phyloP scores from a whole-genome alignment of 2,888 invertebrate species.

The Pycnomerus fuliginosus region DNA sequence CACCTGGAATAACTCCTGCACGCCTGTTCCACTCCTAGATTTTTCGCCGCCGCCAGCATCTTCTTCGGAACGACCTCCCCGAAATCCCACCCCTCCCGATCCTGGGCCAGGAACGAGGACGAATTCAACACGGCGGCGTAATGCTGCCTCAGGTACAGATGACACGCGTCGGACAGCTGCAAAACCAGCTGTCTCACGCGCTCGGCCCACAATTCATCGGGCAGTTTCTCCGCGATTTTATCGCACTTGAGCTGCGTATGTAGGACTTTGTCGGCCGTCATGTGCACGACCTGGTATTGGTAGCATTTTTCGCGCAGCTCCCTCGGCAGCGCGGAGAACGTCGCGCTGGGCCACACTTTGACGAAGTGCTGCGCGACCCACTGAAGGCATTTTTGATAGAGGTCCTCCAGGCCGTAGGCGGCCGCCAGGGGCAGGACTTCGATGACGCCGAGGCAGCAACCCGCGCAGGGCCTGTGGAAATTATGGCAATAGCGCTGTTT shows the following conservation, averaged over 20 bases:
- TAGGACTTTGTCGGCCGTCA: constrained; percentile 77
- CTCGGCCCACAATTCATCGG: constrained; percentile 80
- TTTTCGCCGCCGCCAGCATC: constrained; percentile 74
- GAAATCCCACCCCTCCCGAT: constrained; percentile 73
- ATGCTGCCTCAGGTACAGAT: constrained; percentile 76
- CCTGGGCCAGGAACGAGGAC: constrained; percentile 61
- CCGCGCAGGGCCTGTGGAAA: constrained; percentile 91
- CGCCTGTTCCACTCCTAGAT: constrained; percentile 78
- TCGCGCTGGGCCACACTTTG: constrained; percentile 88
- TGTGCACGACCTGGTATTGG: constrained; percentile 76
- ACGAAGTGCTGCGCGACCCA: constrained; percentile 88
- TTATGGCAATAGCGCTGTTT: constrained; percentile 83
- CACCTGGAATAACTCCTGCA: constrained; percentile 72
- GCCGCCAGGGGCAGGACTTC: constrained; percentile 85
- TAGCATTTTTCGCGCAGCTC: constrained; percentile 83
- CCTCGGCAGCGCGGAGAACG: constrained; percentile 81
- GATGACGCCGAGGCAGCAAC: constrained; percentile 82
- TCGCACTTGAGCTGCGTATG: constrained; percentile 85
- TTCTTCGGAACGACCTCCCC: constrained; percentile 77
- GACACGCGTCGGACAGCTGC: constrained; percentile 77
- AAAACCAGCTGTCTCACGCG: constrained; percentile 75
- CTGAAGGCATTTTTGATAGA: constrained; percentile 79
- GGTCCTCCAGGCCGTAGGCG: constrained; percentile 83
- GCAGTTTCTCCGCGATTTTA: constrained; percentile 72
- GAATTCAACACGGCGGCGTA: constrained; percentile 70